Conservation (phyloP, 1,140 invertebrate genomes). For the Nixonia krombeini region DNA sequence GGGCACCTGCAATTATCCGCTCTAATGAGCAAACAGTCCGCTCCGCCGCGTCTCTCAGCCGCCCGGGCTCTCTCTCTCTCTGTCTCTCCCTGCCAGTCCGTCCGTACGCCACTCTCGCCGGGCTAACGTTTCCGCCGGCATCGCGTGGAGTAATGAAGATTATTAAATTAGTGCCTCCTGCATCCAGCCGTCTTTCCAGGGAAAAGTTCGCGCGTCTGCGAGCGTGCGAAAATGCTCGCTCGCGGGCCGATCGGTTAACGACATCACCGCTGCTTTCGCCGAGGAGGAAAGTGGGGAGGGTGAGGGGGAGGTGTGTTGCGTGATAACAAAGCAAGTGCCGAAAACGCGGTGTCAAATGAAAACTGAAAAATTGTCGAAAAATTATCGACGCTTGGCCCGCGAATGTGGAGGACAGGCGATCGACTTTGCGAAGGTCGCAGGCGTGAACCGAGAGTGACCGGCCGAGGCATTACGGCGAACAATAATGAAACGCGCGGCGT, state of each 20-base stretch:
- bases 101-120: slow-evolving; percentile 10
- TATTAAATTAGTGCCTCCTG: slow-evolving; percentile 66
- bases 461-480: too few species aligned
- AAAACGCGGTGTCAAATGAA: too few species aligned
- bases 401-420: too few species aligned
- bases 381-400: too few species aligned
- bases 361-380: too few species aligned
- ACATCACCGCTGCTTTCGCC: too few species aligned
- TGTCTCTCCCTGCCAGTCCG: slow-evolving; percentile 14
- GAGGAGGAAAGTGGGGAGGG: too few species aligned
- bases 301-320: too few species aligned
- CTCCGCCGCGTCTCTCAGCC: too few species aligned
- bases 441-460: too few species aligned
- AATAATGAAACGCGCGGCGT: background rate
- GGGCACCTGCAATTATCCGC: slow-evolving; percentile 67
- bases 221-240: slow-evolving; percentile 1
- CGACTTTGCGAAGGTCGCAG: too few species aligned
- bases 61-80: slow-evolving; percentile 23
- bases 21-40: slow-evolving; percentile 68
- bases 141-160: slow-evolving; percentile 56
- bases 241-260: background rate
- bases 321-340: too few species aligned
- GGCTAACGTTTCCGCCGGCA: slow-evolving; percentile 11
- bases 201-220: slow-evolving; percentile 22
- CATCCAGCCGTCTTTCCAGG: slow-evolving; percentile 38